Evolutionary conservation across 2,113 vertebrate genomes (phyloP), one percentile per base, ranked within the genome.

Genomic region (Rutilus rutilus): DNA sequence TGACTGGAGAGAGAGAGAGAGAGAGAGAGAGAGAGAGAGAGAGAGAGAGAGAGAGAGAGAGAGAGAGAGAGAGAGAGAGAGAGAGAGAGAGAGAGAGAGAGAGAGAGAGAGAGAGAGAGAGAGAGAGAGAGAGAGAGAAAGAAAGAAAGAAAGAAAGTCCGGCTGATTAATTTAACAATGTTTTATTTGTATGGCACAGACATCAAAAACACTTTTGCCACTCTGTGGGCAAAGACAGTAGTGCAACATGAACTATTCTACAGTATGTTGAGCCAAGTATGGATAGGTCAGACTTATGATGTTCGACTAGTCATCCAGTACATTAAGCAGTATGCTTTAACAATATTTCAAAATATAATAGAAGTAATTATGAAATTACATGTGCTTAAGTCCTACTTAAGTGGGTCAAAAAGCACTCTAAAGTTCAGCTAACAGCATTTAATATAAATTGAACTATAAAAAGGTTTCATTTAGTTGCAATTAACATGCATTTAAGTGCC

Each of bases 41-140:
- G 23, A n/a, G 33, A 39, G 39, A 39, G 39, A 39, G 39, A 39
- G 39, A 39, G 69, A 21, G 59, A 42, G 69, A 15, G 59, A 42
- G 11, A 84, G 85, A 39, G 4, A 25, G 27, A 75, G 82, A 36
- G 33, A 27, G 23, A 76, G 64, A 47, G 47, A 47, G 47, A 47
- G 47, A 50, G 47, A 50, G 47, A 14, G 12, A 50, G 47, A 50
- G 23, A n/a, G 33, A 39, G 39, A 39, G 39, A 39, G 39, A 39
- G 39, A 39, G 69, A 21, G 59, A 42, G 11, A 84, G 86, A 39
- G 4, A 25, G 69, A 21, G 59, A 42, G 11, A 84, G 86, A 39
- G 4, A 25, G 69, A 21, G 57, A 42, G 11, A 84, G 86, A 39
- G 4, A 25, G 69, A 21, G 57, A 42, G 11, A 84, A 85, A 39